phyloP scores from a whole-genome alignment of 1,140 invertebrate genomes.

The Drusus annulatus region DNA sequence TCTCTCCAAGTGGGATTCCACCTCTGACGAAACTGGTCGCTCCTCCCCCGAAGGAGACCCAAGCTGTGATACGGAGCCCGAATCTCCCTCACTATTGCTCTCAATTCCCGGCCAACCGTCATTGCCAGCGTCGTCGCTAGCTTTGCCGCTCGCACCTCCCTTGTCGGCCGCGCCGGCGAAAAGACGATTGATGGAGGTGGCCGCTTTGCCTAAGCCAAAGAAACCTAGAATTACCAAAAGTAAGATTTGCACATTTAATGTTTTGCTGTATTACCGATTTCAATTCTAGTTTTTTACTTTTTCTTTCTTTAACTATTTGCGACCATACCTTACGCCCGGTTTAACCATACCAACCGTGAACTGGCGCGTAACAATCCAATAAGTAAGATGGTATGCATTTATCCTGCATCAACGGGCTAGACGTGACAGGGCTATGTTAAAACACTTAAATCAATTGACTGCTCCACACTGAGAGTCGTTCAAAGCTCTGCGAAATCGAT shows the following conservation, averaged over 20 bases:
- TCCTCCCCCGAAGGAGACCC: slow-evolving; percentile 53
- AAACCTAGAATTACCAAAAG: slow-evolving; percentile 15
- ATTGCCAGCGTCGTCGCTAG: not conserved
- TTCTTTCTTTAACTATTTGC: no score
- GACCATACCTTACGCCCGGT: no score
- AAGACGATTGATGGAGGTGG: slow-evolving; percentile 38
- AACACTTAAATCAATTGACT: no score
- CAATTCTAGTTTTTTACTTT: not conserved
- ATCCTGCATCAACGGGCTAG: no score
- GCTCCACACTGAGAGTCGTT: no score
- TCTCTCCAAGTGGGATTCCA: slow-evolving; percentile 48
- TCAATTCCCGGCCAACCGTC: not conserved
- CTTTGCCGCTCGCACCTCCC: not conserved
- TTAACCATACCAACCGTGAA: no score
- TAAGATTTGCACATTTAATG: not conserved
- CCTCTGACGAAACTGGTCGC: slow-evolving; percentile 28
- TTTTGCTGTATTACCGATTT: not conserved
- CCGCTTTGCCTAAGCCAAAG: slow-evolving; percentile 5
- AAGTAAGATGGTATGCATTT: no score
- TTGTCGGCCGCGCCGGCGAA: slow-evolving; percentile 3
- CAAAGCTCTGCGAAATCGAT: no score
- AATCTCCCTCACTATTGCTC: not conserved
- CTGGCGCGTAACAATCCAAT: no score
- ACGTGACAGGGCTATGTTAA: no score
- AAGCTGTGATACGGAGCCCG: slow-evolving; percentile 25